Conservation (phyloP, 2,797 vertebrate genomes). For the Babyrousa celebensis region DNA sequence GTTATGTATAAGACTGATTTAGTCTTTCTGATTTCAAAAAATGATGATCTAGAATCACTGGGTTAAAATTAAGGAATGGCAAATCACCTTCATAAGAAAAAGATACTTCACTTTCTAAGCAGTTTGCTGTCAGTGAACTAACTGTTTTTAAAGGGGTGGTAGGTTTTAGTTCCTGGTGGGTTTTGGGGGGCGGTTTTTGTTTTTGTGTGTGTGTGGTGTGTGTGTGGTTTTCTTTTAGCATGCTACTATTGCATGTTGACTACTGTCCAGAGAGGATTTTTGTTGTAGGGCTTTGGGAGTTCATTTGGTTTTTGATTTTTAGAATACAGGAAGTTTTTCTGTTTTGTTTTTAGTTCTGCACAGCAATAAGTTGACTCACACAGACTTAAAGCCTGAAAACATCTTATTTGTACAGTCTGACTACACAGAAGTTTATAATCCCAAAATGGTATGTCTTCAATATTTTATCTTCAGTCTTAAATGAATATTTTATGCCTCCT, state of each 20-base stretch:
- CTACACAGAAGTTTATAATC: conserved; percentile 94
- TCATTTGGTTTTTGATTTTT: background rate
- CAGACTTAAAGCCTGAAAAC: conserved; percentile 97
- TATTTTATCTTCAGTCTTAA: background rate
- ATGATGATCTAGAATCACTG: background rate
- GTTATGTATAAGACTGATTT: background rate
- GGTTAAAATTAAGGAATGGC: background rate
- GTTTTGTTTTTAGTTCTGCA: conserved; percentile 93
- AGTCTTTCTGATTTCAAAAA: background rate
- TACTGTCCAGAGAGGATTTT: background rate
- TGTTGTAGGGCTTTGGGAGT: background rate
- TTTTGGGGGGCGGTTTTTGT: background rate
- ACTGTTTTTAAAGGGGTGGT: background rate
- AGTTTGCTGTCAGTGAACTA: background rate
- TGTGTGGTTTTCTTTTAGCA: background rate
- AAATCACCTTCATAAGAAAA: background rate
- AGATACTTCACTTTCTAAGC: background rate
- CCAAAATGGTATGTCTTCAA: conserved; percentile 91
- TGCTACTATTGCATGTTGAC: background rate
- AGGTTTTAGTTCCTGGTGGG: background rate
- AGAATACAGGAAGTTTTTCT: background rate
- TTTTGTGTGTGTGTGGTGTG: too few relatives aligned
- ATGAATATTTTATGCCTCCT: background rate
- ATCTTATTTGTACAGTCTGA: conserved; percentile 96
- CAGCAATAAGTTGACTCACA: conserved; percentile 96